Percentiles rank a stretch among this genome's conserved stretches.
These are phyloP conservation scores for Athalia cordata DNA, from an alignment of 2,888 invertebrate species.

Conservation along the genomic window DNA sequence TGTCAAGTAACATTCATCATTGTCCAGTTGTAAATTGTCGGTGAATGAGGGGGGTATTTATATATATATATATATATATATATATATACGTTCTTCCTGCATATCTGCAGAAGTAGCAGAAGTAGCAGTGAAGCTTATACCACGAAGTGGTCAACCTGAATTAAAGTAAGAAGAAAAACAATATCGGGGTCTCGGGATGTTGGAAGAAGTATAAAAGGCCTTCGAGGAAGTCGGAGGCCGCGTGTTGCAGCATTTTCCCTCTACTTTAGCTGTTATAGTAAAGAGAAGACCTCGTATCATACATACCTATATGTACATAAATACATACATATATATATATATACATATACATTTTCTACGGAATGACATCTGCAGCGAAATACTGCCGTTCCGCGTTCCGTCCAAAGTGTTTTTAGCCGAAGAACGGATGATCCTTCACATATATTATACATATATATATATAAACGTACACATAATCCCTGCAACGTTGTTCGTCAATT, in stretches of 20 bases:
- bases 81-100: background rate
- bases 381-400: slow-evolving; percentile 41
- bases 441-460: background rate
- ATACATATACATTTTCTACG: slow-evolving; percentile 24
- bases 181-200: slow-evolving; percentile 9
- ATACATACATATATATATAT: background rate
- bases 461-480: no score
- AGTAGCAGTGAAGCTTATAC: background rate
- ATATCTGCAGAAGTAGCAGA: background rate
- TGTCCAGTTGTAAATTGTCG: slow-evolving; percentile 38
- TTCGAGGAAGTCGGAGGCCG: slow-evolving; percentile 35
- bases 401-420: slow-evolving; percentile 18
- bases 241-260: slow-evolving; percentile 10
- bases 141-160: slow-evolving; percentile 42
- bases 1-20: slow-evolving; percentile 29
- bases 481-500: no score
- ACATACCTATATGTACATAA: background rate
- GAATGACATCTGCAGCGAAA: slow-evolving; percentile 35
- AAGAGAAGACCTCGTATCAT: slow-evolving; percentile 25
- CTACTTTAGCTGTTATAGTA: background rate
- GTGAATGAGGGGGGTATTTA: background rate
- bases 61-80: no score
- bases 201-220: slow-evolving; percentile 13
- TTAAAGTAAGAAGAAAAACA: slow-evolving; percentile 35
- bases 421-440: background rate